Percentiles rank a stretch among this genome's conserved stretches.
These are phyloP conservation scores for Hystrix cristata DNA, from an alignment of 2,113 vertebrate genomes.

Conservation along the genomic window DNA sequence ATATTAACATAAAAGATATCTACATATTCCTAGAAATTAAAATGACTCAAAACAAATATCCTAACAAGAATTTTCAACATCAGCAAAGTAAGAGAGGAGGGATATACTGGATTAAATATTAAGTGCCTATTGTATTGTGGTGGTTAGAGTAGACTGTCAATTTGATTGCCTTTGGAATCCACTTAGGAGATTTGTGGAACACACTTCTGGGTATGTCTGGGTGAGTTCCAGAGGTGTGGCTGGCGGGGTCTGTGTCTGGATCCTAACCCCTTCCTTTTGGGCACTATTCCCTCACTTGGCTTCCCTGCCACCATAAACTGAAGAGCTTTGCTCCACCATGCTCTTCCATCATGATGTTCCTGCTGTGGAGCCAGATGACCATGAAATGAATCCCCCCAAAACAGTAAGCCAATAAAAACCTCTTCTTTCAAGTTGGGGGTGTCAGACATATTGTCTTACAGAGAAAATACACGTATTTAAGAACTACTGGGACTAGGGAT, in stretches of 20 bases:
- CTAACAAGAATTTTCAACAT: slow-evolving; percentile 30
- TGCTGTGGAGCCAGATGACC: not conserved
- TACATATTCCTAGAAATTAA: slow-evolving; percentile 17
- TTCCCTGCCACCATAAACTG: not conserved
- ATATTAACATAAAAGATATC: slow-evolving; percentile 5
- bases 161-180: not conserved
- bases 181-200: not conserved
- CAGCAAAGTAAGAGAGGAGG: not conserved
- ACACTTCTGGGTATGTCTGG: not conserved
- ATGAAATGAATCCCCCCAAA: not conserved
- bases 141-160: not conserved
- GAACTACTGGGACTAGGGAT: not conserved
- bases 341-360: not conserved
- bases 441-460: not conserved
- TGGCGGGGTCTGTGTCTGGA: not conserved
- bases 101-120: not conserved
- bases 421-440: not conserved
- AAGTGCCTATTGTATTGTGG: not conserved
- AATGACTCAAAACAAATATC: slow-evolving; percentile 38
- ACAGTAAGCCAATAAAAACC: not conserved
- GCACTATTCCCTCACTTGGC: not conserved
- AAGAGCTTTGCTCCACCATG: not conserved
- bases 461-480: slow-evolving; percentile 17
- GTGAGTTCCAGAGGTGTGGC: not conserved
- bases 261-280: not conserved